Conservation (phyloP, 1,140 invertebrate species). For the Drosophila punjabiensis region DNA sequence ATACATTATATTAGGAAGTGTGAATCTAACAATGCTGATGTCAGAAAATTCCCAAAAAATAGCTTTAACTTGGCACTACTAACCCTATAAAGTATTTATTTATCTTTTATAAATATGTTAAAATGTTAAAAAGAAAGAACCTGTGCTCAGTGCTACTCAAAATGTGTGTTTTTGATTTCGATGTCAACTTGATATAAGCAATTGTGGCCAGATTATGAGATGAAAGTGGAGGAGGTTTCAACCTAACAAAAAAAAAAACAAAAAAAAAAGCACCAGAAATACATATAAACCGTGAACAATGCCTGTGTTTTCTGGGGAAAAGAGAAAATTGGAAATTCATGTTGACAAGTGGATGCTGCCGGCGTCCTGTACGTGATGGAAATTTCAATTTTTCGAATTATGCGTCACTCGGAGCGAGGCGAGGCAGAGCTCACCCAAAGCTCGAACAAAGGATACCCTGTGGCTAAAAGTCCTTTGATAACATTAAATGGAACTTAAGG, state of each 20-base stretch:
- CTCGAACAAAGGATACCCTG: slow-evolving; percentile 24
- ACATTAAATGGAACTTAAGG: not conserved
- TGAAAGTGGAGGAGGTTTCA: not conserved
- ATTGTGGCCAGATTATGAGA: slow-evolving; percentile 32
- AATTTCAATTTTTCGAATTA: slow-evolving; percentile 79
- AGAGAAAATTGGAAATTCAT: slow-evolving; percentile 78
- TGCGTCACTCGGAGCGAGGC: slow-evolving; percentile 11
- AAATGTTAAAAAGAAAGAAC: too few relatives aligned
- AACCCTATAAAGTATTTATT: too few relatives aligned
- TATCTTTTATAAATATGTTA: too few relatives aligned
- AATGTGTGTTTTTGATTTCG: slow-evolving; percentile 10
- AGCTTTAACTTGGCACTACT: too few relatives aligned
- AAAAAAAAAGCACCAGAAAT: not conserved
- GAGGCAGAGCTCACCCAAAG: not conserved
- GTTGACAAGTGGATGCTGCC: slow-evolving; percentile 74
- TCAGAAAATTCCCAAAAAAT: too few relatives aligned
- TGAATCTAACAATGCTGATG: too few relatives aligned
- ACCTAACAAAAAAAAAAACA: not conserved
- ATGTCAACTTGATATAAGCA: slow-evolving; percentile 40
- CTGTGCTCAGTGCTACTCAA: not conserved
- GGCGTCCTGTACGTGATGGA: slow-evolving; percentile 70
- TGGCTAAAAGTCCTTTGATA: not conserved
- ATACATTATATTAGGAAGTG: too few relatives aligned
- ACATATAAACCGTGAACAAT: slow-evolving; percentile 27
- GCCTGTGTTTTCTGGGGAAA: slow-evolving; percentile 25